These are phyloP conservation scores for Seira ritae DNA, from an alignment of 2,888 invertebrate species.

Conservation along the genomic window DNA sequence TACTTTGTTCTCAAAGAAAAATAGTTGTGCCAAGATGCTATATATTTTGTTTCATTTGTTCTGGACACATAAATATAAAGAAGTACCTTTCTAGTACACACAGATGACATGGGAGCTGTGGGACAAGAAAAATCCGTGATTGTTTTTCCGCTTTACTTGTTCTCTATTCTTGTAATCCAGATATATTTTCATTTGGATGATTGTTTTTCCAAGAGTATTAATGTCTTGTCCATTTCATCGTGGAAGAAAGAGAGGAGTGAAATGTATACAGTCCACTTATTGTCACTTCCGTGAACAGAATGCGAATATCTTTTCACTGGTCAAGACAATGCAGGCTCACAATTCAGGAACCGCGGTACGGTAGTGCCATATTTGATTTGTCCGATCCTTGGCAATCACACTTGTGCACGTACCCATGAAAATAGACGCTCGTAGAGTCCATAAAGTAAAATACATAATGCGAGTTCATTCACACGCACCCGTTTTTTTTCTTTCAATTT, in stretches of 20 bases:
- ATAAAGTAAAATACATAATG: too few species aligned
- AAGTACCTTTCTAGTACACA: too few species aligned
- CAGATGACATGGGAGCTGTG: too few species aligned
- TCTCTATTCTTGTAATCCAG: background rate
- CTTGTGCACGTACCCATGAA: background rate
- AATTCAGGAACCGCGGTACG: background rate
- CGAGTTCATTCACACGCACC: too few species aligned
- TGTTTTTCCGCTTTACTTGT: slow-evolving; percentile 25
- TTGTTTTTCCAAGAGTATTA: slow-evolving; percentile 49
- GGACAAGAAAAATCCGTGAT: too few species aligned
- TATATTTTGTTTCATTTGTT: slow-evolving; percentile 6
- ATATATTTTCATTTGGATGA: slow-evolving; percentile 44
- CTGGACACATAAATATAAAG: too few species aligned
- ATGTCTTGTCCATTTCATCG: slow-evolving; percentile 30
- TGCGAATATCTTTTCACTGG: background rate
- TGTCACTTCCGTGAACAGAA: slow-evolving; percentile 32
- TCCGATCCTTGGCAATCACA: background rate
- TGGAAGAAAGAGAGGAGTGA: slow-evolving; percentile 3
- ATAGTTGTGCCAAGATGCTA: background rate
- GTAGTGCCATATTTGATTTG: background rate
- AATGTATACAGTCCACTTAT: slow-evolving; percentile 33
- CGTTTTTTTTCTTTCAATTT: too few species aligned
- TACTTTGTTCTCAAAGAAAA: background rate
- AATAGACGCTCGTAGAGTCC: too few species aligned
- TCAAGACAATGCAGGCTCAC: background rate